Percentiles rank a stretch among this genome's conserved stretches.
Evolutionary conservation across 2,797 vertebrate species (phyloP).

Genomic region (Cephalopachus bancanus): DNA sequence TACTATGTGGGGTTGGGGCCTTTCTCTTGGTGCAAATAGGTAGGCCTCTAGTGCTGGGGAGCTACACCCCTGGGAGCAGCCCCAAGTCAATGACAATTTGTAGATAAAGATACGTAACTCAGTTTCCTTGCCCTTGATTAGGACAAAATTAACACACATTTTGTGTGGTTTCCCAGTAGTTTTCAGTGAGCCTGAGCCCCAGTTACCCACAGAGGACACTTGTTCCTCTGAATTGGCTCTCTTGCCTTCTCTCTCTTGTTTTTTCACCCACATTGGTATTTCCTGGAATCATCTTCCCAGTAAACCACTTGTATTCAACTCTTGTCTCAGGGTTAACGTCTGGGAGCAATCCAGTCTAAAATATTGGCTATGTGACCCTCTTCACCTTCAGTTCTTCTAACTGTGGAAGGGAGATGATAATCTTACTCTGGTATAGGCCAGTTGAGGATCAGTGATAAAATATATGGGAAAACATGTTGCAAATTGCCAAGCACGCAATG

Average conservation of each 20-base stretch:
- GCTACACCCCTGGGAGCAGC: fast-evolving
- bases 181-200: too few species aligned
- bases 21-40: background rate
- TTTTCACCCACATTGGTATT: background rate
- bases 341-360: background rate
- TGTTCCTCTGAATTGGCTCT: background rate
- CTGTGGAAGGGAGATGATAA: background rate
- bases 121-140: background rate
- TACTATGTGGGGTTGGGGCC: fast-evolving
- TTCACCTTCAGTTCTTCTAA: background rate
- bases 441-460: background rate
- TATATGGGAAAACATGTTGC: background rate
- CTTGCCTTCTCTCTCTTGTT: background rate
- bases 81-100: background rate
- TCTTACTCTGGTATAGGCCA: too few species aligned
- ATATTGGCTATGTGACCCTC: background rate
- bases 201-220: background rate
- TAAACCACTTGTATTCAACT: background rate
- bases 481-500: background rate
- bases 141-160: fast-evolving
- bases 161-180: background rate
- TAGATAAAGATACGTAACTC: background rate
- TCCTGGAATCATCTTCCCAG: background rate
- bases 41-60: background rate
- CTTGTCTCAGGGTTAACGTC: background rate